phyloP scores from a whole-genome alignment of 1,140 invertebrate genomes.

The Neodiprion fabricii region DNA sequence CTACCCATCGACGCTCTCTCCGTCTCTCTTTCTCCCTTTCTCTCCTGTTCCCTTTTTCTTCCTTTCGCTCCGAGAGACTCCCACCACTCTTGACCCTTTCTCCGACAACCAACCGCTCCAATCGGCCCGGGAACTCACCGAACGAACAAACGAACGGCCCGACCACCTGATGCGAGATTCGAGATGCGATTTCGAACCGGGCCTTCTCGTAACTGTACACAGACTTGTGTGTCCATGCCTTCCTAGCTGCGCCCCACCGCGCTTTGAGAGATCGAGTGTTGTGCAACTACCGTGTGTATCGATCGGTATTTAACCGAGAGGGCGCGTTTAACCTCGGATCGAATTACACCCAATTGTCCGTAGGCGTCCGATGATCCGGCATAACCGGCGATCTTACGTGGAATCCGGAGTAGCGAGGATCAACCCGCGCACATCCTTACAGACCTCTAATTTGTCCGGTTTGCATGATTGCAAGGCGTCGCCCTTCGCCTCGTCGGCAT shows the following conservation, averaged over 20 bases:
- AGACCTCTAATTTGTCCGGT: conserved; percentile 5
- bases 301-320: conserved; percentile 4
- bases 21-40: conserved; percentile 14
- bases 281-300: not conserved
- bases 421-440: not conserved
- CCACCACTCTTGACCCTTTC: conserved; percentile 1
- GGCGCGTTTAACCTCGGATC: not conserved
- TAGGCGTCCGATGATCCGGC: not conserved
- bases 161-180: conserved; percentile 4
- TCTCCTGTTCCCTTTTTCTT: conserved; percentile 11
- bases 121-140: not conserved
- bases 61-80: not conserved
- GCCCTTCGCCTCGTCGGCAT: not conserved
- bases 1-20: conserved; percentile 38
- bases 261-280: not conserved
- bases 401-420: not conserved
- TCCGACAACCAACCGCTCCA: not conserved
- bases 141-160: not conserved
- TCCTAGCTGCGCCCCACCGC: too few species aligned
- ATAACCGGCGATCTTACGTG: not conserved
- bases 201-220: conserved; percentile 1
- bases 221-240: too few species aligned
- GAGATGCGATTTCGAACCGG: conserved; percentile 4
- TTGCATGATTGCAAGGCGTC: conserved; percentile 2
- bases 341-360: not conserved